phyloP scores from a whole-genome alignment of 2,113 vertebrate genomes.

The Megaleporinus macrocephalus region DNA sequence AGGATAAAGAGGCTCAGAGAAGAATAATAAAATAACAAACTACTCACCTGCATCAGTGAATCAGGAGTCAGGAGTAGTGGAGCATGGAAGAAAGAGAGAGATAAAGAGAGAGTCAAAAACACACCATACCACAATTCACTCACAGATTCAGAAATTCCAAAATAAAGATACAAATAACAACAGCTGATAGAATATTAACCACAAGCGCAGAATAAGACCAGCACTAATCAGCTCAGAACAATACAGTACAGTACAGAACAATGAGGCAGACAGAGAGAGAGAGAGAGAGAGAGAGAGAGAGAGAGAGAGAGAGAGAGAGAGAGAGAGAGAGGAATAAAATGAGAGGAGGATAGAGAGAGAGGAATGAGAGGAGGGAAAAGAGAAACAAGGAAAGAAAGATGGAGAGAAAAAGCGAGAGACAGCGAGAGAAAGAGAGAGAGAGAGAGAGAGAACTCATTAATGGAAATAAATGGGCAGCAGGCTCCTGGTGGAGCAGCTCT shows the following conservation, averaged over 20 bases:
- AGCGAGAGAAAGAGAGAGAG: constrained; percentile 40
- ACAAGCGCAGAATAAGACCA: neutral
- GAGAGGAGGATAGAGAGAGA: constrained; percentile 26
- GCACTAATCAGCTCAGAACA: no score
- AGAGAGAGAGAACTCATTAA: constrained; percentile 44
- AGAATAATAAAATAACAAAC: neutral
- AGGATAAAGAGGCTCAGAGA: neutral
- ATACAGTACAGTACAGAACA: neutral
- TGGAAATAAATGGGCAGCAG: neutral
- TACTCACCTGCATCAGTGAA: constrained; percentile 48
- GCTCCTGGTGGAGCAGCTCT: constrained; percentile 55
- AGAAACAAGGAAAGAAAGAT: no score
- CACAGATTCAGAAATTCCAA: neutral
- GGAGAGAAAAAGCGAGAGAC: constrained; percentile 41
- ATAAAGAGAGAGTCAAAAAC: neutral
- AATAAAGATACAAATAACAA: neutral
- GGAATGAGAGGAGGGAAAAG: constrained; percentile 40
- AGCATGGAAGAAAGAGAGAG: constrained; percentile 1
- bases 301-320: constrained; percentile 39
- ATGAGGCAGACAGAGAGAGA: neutral
- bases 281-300: constrained; percentile 37
- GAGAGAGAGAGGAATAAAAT: constrained; percentile 38
- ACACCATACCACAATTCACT: neutral
- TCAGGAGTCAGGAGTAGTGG: constrained; percentile 52
- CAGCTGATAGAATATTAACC: no score